Percentiles rank a stretch among this genome's conserved stretches.
Evolutionary conservation across 2,888 invertebrate species (phyloP).

Genomic region (Caenorhabditis angaria): DNA sequence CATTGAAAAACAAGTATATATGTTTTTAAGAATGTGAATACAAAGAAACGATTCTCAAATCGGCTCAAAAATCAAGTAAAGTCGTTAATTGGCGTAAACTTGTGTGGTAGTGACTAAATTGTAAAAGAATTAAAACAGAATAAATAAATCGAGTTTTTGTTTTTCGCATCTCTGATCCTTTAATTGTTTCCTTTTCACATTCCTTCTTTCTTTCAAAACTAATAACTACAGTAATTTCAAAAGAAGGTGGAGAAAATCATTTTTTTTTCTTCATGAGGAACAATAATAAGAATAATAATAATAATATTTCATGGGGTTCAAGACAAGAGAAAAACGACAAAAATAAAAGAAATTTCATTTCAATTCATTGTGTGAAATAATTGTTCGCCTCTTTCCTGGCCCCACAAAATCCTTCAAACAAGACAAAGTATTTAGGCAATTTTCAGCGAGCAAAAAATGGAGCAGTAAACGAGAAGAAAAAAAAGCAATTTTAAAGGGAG

Average conservation of each 20-base stretch:
- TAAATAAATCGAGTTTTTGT: slow-evolving; percentile 44
- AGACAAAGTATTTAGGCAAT: slow-evolving; percentile 25
- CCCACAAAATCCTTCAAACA: slow-evolving; percentile 13
- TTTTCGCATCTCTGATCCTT: slow-evolving; percentile 49
- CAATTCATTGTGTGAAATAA: neutral
- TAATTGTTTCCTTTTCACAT: slow-evolving; percentile 19
- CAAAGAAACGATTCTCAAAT: slow-evolving; percentile 14
- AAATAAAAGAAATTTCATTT: slow-evolving; percentile 4
- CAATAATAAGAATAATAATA: no score
- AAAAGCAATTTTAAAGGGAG: slow-evolving; percentile 5
- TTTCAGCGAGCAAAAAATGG: neutral
- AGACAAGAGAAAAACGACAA: neutral
- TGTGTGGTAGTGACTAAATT: slow-evolving; percentile 19
- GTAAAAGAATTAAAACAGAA: slow-evolving; percentile 40
- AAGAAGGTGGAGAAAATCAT: neutral
- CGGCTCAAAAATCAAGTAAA: slow-evolving; percentile 35
- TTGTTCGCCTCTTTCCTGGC: slow-evolving; percentile 2
- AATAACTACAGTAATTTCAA: neutral
- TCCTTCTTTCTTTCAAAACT: neutral
- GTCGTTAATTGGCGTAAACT: slow-evolving; percentile 45
- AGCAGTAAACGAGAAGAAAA: neutral
- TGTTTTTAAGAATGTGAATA: neutral
- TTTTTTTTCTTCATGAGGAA: no score
- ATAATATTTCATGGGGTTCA: no score
- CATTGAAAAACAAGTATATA: neutral